phyloP scores from a whole-genome alignment of 2,113 vertebrate genomes.

The Calyptomena viridis region DNA sequence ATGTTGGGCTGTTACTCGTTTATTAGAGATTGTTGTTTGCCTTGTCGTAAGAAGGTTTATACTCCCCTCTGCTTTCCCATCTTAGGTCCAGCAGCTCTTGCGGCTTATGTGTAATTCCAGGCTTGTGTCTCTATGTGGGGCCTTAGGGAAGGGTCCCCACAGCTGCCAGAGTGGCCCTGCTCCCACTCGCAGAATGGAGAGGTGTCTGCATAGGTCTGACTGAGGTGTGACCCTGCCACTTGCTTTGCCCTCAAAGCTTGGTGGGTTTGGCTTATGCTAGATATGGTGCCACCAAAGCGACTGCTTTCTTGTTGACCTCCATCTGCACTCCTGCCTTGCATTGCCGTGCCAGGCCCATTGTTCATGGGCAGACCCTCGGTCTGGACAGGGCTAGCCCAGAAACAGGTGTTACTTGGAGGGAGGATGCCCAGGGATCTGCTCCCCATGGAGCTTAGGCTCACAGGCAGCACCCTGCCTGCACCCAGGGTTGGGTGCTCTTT shows the following conservation, averaged over 20 bases:
- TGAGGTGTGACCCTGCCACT: fast-evolving
- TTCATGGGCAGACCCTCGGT: neutral
- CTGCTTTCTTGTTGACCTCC: neutral
- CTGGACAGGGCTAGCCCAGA: neutral
- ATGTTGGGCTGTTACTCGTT: neutral
- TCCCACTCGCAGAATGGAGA: fast-evolving
- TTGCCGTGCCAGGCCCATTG: neutral
- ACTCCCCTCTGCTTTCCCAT: neutral
- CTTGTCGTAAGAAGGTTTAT: neutral
- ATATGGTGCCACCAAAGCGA: neutral
- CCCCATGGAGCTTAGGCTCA: neutral
- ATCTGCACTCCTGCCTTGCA: neutral
- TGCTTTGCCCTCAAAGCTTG: neutral
- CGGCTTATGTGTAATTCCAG: fast-evolving
- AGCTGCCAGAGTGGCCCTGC: neutral
- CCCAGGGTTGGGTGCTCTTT: neutral
- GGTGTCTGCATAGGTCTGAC: neutral
- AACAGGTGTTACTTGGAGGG: neutral
- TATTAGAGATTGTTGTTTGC: neutral
- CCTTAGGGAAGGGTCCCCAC: neutral
- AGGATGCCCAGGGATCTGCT: neutral
- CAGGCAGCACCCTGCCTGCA: neutral
- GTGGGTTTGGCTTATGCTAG: neutral
- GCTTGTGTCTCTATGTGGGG: fast-evolving
- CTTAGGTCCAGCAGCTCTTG: neutral